These are phyloP conservation scores for Drosophila ercepeae DNA, from an alignment of 1,140 invertebrate species.

Conservation along the genomic window DNA sequence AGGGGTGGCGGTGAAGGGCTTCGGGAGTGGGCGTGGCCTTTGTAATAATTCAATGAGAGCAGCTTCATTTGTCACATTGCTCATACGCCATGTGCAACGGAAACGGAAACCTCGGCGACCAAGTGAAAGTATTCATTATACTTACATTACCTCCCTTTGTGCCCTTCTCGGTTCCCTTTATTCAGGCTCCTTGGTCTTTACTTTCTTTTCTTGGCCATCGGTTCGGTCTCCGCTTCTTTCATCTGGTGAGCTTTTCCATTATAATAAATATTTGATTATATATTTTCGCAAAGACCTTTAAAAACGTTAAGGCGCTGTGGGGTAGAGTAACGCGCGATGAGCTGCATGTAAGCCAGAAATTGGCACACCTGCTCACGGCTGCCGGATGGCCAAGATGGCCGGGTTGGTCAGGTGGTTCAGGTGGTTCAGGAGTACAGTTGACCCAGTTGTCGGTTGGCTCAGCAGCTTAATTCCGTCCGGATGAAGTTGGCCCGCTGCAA, in stretches of 20 bases:
- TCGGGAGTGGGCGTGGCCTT: constrained; percentile 24
- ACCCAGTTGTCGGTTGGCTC: constrained; percentile 54
- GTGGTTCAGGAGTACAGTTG: constrained; percentile 58
- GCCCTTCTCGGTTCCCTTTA: not conserved
- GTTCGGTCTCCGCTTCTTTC: constrained; percentile 20
- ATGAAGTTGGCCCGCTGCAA: constrained; percentile 38
- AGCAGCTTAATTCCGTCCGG: constrained; percentile 2
- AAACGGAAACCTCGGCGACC: constrained; percentile 58
- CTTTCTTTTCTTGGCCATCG: constrained; percentile 11
- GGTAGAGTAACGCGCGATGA: constrained; percentile 27
- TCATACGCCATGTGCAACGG: constrained; percentile 55
- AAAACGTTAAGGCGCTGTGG: constrained; percentile 31
- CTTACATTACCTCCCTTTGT: constrained; percentile 50
- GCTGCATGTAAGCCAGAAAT: constrained; percentile 41
- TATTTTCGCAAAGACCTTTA: constrained; percentile 64
- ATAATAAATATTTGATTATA: constrained; percentile 80
- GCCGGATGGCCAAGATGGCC: constrained; percentile 2
- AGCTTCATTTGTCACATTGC: constrained; percentile 71
- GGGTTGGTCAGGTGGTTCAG: constrained; percentile 9
- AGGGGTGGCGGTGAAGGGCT: not conserved
- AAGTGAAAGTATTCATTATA: constrained; percentile 75
- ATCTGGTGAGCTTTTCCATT: constrained; percentile 31
- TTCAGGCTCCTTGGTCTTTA: not conserved
- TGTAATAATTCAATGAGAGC: constrained; percentile 74
- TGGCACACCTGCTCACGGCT: constrained; percentile 58